Conservation (phyloP, 1,140 invertebrate species). For the Portunus trituberculatus region DNA sequence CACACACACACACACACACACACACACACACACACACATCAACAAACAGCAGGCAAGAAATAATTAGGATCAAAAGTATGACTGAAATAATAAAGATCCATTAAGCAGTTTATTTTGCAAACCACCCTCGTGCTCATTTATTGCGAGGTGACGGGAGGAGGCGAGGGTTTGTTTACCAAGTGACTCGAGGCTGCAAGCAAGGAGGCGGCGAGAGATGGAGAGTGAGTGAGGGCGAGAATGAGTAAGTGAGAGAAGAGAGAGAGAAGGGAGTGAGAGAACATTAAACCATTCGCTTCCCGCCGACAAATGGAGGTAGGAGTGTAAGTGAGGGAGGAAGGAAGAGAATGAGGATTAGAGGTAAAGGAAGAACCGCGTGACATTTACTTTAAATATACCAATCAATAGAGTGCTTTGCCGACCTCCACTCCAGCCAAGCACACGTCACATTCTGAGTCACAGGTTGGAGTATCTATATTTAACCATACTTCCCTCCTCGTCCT, state of each 20-base stretch:
- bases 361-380: neutral
- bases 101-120: neutral
- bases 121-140: neutral
- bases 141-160: neutral
- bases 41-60: neutral
- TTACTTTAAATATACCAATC: conserved; percentile 15
- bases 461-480: neutral
- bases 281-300: no score
- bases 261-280: neutral
- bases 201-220: neutral
- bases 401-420: neutral
- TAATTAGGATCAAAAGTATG: neutral
- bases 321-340: neutral
- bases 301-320: neutral
- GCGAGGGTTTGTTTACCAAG: neutral
- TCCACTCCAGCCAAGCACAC: neutral
- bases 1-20: neutral
- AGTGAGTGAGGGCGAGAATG: neutral
- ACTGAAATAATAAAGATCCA: conserved; percentile 12
- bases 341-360: neutral
- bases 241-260: no score
- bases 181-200: neutral
- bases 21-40: neutral
- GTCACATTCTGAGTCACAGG: neutral
- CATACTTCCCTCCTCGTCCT: neutral